Evolutionary conservation across 92 coral and sea anemone species (phyloP).

Genomic region (Pocillopora meandrina): DNA sequence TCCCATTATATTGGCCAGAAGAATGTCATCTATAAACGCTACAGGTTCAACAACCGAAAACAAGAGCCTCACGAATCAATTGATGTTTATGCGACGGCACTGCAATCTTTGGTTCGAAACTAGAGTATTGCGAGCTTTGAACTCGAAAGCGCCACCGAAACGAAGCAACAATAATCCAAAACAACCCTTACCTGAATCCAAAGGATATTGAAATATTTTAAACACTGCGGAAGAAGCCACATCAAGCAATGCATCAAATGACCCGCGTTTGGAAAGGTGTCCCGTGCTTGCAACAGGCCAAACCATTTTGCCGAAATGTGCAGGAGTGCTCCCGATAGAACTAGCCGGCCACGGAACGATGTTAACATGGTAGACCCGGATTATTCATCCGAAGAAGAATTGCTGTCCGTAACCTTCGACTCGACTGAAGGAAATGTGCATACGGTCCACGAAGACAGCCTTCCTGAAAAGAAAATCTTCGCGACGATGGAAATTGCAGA

Average conservation of each 20-base stretch:
- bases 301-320: conserved; percentile 37
- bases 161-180: no score
- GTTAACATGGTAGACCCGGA: conserved; percentile 26
- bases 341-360: not conserved
- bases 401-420: conserved; percentile 9
- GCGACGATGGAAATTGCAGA: conserved; percentile 25
- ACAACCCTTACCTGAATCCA: no score
- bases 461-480: conserved; percentile 16
- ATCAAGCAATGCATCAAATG: no score
- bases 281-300: conserved; percentile 21
- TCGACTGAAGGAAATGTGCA: conserved; percentile 2
- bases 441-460: conserved; percentile 2
- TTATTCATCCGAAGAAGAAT: conserved; percentile 25
- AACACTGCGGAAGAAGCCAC: no score
- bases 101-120: no score
- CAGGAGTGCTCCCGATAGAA: conserved; percentile 6
- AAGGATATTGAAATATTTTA: no score
- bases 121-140: no score
- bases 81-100: no score
- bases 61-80: conserved; percentile 43
- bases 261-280: conserved; percentile 38
- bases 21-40: conserved; percentile 37
- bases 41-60: conserved; percentile 46
- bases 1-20: conserved; percentile 46
- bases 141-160: no score